Evolutionary conservation across 2,113 vertebrate genomes (phyloP).

Genomic region (Carettochelys insculpta): DNA sequence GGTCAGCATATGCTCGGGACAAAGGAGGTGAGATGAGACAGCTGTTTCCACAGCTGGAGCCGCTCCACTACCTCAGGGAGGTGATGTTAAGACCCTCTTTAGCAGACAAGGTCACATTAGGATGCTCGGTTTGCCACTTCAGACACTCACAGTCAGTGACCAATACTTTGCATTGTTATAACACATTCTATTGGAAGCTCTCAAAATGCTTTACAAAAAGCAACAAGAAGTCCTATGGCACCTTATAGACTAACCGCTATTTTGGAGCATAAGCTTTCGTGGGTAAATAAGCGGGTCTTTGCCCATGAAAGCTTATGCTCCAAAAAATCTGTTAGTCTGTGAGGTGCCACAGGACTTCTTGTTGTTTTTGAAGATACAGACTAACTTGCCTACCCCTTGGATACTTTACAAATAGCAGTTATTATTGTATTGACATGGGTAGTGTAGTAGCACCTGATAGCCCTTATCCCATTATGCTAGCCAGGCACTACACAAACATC

Average conservation of each 20-base stretch:
- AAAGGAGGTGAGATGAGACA: not conserved
- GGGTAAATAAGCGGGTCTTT: too few species aligned
- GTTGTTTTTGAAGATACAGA: too few species aligned
- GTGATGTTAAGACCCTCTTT: not conserved
- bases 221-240: too few species aligned
- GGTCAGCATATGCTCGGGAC: fast-evolving
- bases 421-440: not conserved
- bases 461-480: not conserved
- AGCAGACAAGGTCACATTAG: not conserved
- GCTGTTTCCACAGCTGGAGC: not conserved
- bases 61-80: not conserved
- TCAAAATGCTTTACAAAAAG: too few species aligned
- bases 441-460: not conserved
- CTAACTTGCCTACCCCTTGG: too few species aligned
- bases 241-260: too few species aligned
- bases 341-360: too few species aligned
- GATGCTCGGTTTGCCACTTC: not conserved
- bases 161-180: not conserved
- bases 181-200: not conserved
- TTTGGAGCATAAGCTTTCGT: too few species aligned
- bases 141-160: not conserved
- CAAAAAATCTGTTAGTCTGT: too few species aligned
- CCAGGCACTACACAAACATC: not conserved
- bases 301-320: too few species aligned
- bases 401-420: not conserved